These are phyloP conservation scores for Brienomyrus longianalis DNA, from an alignment of 2,113 vertebrate genomes.

Conservation along the genomic window DNA sequence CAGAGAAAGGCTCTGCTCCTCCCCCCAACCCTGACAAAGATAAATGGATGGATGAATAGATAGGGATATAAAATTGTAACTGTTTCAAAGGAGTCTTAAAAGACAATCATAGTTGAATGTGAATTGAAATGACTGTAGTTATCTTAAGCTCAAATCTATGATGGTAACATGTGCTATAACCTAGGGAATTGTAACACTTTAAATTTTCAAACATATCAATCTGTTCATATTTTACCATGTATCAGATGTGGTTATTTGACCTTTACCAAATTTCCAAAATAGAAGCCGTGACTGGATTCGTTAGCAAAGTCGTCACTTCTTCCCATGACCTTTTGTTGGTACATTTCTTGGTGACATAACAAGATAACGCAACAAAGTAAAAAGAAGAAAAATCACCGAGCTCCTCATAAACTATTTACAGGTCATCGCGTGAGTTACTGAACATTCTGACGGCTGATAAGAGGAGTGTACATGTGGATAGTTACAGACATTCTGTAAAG, in stretches of 20 bases:
- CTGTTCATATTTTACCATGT: background rate
- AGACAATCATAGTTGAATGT: background rate
- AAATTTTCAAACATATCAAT: background rate
- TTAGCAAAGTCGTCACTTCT: background rate
- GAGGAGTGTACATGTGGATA: background rate
- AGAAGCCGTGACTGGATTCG: background rate
- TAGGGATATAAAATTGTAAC: background rate
- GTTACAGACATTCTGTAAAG: background rate
- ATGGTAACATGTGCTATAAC: background rate
- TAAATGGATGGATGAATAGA: background rate
- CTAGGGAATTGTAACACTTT: background rate
- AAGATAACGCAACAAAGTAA: background rate
- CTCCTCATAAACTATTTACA: background rate
- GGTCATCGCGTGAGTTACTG: background rate
- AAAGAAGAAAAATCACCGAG: background rate
- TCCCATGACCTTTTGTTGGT: background rate
- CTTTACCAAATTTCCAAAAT: background rate
- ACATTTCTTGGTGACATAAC: background rate
- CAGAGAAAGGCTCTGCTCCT: background rate
- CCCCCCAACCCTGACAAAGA: background rate
- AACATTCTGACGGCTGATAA: background rate
- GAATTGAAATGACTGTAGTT: background rate
- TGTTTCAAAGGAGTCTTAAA: background rate
- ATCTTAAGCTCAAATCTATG: background rate
- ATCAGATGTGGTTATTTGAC: background rate